phyloP scores from a whole-genome alignment of 2,888 invertebrate species.

The Orthosia cruda region DNA sequence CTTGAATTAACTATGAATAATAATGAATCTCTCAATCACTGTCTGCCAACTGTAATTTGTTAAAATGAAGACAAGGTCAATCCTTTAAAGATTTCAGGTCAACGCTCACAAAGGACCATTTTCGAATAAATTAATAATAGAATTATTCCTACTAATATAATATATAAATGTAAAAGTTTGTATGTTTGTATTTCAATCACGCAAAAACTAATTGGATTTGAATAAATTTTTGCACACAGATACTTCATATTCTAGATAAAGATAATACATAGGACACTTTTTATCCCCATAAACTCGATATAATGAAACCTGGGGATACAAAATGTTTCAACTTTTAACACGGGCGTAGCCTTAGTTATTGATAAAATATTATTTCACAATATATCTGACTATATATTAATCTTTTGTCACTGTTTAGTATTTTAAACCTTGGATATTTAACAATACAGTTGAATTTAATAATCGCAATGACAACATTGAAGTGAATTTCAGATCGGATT shows the following conservation, averaged over 20 bases:
- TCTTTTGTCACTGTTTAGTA: constrained; percentile 4
- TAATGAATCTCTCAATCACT: background rate
- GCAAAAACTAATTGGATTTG: no score
- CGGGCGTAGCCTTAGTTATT: background rate
- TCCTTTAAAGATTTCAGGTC: background rate
- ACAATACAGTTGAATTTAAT: constrained; percentile 3
- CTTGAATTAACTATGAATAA: background rate
- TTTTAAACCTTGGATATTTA: background rate
- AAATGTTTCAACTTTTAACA: no score
- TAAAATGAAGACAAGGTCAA: background rate
- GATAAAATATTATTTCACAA: background rate
- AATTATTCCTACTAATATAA: background rate
- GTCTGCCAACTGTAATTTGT: background rate
- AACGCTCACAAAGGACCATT: background rate
- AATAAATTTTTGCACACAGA: no score
- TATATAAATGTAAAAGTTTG: no score
- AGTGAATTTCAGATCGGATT: no score
- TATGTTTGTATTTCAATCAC: no score
- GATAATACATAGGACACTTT: no score
- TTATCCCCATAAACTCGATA: no score
- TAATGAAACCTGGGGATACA: no score
- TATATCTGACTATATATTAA: background rate
- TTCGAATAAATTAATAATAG: constrained; percentile 5
- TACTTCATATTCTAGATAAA: no score
- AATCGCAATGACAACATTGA: background rate